Evolutionary conservation across 2,113 vertebrate species (phyloP).

Genomic region (Hiodon alosoides): DNA sequence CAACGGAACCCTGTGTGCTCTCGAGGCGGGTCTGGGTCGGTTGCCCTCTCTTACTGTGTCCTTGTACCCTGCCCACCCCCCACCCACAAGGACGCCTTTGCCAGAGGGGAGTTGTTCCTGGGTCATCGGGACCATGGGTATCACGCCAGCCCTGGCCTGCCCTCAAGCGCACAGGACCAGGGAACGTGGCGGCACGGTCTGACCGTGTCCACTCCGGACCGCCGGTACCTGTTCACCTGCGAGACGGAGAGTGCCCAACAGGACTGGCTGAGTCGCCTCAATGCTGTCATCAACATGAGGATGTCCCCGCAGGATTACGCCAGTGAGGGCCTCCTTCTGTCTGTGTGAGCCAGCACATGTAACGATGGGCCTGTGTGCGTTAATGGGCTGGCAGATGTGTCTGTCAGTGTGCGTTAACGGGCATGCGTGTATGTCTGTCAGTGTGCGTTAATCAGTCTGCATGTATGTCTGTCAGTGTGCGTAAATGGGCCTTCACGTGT

Average conservation of each 20-base stretch:
- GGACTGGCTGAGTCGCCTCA: slow-evolving; percentile 54
- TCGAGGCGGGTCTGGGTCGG: too few relatives aligned
- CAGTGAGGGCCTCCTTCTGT: slow-evolving; percentile 39
- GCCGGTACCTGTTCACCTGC: slow-evolving; percentile 57
- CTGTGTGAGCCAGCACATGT: too few relatives aligned
- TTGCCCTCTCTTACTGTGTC: neutral
- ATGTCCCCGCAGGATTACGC: slow-evolving; percentile 64
- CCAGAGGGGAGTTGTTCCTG: slow-evolving; percentile 63
- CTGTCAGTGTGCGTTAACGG: too few relatives aligned
- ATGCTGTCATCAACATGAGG: slow-evolving; percentile 44
- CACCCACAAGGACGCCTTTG: slow-evolving; percentile 54
- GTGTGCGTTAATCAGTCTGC: too few relatives aligned
- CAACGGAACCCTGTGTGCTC: too few relatives aligned
- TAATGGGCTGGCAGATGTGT: too few relatives aligned
- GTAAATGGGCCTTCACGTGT: neutral
- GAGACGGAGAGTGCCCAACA: slow-evolving; percentile 54
- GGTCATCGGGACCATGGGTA: slow-evolving; percentile 59
- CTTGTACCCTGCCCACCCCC: neutral
- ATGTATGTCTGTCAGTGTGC: too few relatives aligned
- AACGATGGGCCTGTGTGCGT: too few relatives aligned
- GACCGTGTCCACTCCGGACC: slow-evolving; percentile 58
- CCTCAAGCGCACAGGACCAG: slow-evolving; percentile 44
- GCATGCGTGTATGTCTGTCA: too few relatives aligned
- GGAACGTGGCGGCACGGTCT: slow-evolving; percentile 55
- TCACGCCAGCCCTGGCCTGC: slow-evolving; percentile 42